phyloP scores from a whole-genome alignment of 2,113 vertebrate genomes.

The Telmatochromis brichardi region DNA sequence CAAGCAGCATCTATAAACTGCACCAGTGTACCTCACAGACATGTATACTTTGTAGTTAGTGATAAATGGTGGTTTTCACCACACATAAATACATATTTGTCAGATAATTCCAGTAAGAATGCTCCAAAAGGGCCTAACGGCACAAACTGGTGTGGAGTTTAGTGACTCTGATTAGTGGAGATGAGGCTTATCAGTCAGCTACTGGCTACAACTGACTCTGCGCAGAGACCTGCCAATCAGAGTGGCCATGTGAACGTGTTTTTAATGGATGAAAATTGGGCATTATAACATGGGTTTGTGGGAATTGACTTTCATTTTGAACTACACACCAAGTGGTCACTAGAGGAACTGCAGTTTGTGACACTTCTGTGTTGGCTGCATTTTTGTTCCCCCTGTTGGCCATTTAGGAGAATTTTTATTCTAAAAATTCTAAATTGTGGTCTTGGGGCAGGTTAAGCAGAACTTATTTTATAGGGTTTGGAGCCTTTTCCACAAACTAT shows the following conservation, averaged over 20 bases:
- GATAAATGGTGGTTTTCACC: not conserved
- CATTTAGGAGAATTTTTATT: not conserved
- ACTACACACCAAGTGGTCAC: not conserved
- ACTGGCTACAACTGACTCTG: not conserved
- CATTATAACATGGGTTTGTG: not conserved
- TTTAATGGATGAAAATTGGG: not conserved
- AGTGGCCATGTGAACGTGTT: not conserved
- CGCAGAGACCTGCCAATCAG: not conserved
- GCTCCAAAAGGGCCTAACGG: not conserved
- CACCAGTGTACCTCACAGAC: not conserved
- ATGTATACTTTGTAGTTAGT: not conserved
- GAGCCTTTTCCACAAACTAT: not conserved
- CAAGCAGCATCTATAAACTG: not conserved
- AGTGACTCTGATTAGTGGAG: not conserved
- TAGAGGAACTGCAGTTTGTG: not conserved
- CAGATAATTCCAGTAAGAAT: not conserved
- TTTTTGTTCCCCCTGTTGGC: not conserved
- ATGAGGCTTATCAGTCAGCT: not conserved
- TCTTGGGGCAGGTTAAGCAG: not conserved
- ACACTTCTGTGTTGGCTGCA: not conserved
- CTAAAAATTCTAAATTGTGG: not conserved
- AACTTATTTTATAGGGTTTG: not conserved
- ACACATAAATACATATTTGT: not conserved
- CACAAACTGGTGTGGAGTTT: not conserved
- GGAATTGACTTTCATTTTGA: not conserved